Conservation (phyloP, 2,113 vertebrate genomes). For the Hemibagrus wyckioides region DNA sequence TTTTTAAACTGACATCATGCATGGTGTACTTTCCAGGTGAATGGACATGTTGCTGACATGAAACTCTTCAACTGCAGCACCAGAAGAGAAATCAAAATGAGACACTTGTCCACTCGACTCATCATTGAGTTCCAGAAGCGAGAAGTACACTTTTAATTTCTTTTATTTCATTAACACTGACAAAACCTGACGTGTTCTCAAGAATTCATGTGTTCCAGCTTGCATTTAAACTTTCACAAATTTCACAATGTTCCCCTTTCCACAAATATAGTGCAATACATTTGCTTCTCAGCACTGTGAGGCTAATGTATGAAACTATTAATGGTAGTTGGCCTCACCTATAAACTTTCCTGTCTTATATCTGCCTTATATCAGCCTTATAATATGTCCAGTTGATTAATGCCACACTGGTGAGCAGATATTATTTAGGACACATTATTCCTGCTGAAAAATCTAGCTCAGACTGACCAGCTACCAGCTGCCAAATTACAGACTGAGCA, state of each 20-base stretch:
- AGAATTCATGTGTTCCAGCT: background rate
- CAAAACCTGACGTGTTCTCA: background rate
- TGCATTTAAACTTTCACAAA: background rate
- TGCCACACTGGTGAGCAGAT: background rate
- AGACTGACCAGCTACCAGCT: background rate
- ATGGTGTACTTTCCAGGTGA: slow-evolving; percentile 63
- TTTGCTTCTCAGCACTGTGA: background rate
- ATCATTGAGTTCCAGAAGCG: slow-evolving; percentile 64
- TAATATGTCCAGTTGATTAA: background rate
- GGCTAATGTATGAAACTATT: background rate
- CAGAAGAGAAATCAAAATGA: slow-evolving; percentile 66
- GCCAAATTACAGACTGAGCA: background rate
- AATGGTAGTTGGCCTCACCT: background rate
- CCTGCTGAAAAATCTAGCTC: background rate
- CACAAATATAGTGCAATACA: background rate
- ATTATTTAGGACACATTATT: background rate
- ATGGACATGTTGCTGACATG: slow-evolving; percentile 64
- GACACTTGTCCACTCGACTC: slow-evolving; percentile 66
- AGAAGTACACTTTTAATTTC: slow-evolving; percentile 52
- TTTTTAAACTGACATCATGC: background rate
- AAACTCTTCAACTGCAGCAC: slow-evolving; percentile 72
- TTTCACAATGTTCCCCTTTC: background rate
- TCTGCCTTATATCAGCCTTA: background rate
- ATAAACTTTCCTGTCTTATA: background rate
- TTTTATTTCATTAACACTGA: background rate